These are phyloP conservation scores for Mercenaria mercenaria DNA, from an alignment of 1,140 invertebrate species.

Conservation along the genomic window DNA sequence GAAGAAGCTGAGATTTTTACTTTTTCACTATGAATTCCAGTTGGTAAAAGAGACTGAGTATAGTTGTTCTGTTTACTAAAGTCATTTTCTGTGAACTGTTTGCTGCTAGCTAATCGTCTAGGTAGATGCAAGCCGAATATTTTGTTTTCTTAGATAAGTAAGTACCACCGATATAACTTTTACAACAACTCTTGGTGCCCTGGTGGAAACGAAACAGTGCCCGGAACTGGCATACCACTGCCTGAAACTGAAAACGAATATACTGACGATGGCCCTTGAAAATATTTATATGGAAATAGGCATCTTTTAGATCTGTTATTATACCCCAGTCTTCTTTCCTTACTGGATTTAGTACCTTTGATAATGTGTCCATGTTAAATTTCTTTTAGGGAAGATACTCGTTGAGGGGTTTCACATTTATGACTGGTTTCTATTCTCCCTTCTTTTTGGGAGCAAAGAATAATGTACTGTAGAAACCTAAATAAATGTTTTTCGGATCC, in stretches of 20 bases:
- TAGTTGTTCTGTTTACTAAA: neutral
- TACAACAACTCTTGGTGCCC: slow-evolving; percentile 19
- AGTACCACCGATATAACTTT: slow-evolving; percentile 34
- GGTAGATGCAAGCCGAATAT: slow-evolving; percentile 17
- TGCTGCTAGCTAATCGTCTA: slow-evolving; percentile 32
- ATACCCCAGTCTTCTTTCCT: slow-evolving; percentile 24
- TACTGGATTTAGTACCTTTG: slow-evolving; percentile 38
- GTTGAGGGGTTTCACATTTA: no score
- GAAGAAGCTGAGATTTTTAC: neutral
- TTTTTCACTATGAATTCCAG: slow-evolving; percentile 49
- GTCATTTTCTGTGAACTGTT: neutral
- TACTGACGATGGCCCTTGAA: slow-evolving; percentile 5
- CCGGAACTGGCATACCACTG: slow-evolving; percentile 23
- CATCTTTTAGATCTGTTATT: slow-evolving; percentile 36
- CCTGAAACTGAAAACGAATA: slow-evolving; percentile 18
- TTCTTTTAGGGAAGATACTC: no score
- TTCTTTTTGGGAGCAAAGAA: neutral
- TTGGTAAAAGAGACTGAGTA: slow-evolving; percentile 5
- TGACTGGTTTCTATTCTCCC: no score
- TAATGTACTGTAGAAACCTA: neutral
- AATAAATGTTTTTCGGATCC: neutral
- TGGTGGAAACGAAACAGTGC: slow-evolving; percentile 33
- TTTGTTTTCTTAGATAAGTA: neutral
- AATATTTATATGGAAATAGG: slow-evolving; percentile 49
- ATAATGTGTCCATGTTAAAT: no score